Base-by-base conservation (phyloP, 2,888 invertebrate genomes). In the Apoda limacodes region DNA sequence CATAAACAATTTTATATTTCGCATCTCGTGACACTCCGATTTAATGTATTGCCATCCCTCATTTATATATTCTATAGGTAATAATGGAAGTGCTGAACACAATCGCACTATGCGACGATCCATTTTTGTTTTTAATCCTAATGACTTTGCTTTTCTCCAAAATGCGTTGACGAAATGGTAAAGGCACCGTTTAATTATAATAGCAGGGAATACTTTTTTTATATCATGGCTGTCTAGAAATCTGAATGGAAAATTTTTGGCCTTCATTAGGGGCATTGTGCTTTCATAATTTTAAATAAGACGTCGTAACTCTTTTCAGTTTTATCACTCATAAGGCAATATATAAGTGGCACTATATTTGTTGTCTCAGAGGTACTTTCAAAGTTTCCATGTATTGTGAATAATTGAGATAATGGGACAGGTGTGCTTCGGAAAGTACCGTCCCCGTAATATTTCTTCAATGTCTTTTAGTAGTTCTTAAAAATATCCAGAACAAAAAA, bases 131-230 rank as follows among this genome's bases (percentile, higher is more conserved):
- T n/a, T n/a, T n/a, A n/a, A n/a, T n/a, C n/a, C n/a, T n/a, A n/a
- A n/a, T n/a, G n/a, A n/a, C n/a, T n/a, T n/a, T 19, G 27, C 20
- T 19, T 27, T 27, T 27, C 27, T 10, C 27, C 27, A 27, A 11
- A 27, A 12, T 19, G 27, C 10, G 20, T 27, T 27, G 27, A 9
- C n/a, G n/a, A n/a, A n/a, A n/a, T n/a, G 19, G 13, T 25, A 25
- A 25, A 9, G 13, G 13, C 25, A 25, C 12, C 25, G 25, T 14
- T 25, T 25, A 12, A 25, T 11, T 14, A 9, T 3, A 13, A 25
- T 14, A 9, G 25, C 13, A 7, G 25, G 25, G 25, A 25, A 25
- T 25, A 25, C 25, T 25, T 25, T 25, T 25, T 25, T 25, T 12
- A 25, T n/a, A 13, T 25, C 25, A 25, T 13, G n/a, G 25, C 25